Base-by-base conservation (phyloP, 1,140 invertebrate species). In the Cydia pomonella region DNA sequence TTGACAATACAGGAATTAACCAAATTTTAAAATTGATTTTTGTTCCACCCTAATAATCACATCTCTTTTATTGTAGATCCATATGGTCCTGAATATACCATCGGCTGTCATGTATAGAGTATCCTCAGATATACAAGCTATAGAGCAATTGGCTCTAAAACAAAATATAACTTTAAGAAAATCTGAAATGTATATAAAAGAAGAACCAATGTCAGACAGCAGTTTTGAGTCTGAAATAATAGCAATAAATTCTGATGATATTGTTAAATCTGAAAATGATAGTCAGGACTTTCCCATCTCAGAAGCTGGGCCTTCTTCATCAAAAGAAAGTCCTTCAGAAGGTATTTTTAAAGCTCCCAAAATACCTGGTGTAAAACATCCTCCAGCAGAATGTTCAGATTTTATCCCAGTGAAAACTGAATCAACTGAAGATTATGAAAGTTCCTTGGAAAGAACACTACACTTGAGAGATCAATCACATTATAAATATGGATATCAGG, bases 401-500 rank as follows among this genome's bases (percentile, higher is more conserved):
- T 81, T 75, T 74, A 80, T 83, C 27, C 75, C 79, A 21, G 71
- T 83, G 12, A 76, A 79, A 21, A 59, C 21, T 73, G 76, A 77
- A 53, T 10, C 38, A 78, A 25, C 10, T 62, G 66, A 73, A 76
- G 50, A 74, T 16, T 76, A 59, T 29, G 64, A 59, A 69, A 69
- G 64, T 66, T 71, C 47, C 13, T 53, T 64, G 73, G 23, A 76
- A 74, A 76, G 74, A 80, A 59, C 44, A 16, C 25, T 77, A 0
- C 75, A 77, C 27, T 44, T 84, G 0, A 72, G 75, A 79, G 78
- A 76, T 62, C 64, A 76, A 38, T 76, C 75, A 41, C 77, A 80
- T 75, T 93, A 83, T 73, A 93, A 93, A 80, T 93, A 93, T 87
- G 84, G 84, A 1, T 93, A 93, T 78, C 75, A 88, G 72, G 91